Evolutionary conservation across 2,113 vertebrate species (phyloP), one percentile per base, ranked within the genome.

Genomic region (Sylvia atricapilla): DNA sequence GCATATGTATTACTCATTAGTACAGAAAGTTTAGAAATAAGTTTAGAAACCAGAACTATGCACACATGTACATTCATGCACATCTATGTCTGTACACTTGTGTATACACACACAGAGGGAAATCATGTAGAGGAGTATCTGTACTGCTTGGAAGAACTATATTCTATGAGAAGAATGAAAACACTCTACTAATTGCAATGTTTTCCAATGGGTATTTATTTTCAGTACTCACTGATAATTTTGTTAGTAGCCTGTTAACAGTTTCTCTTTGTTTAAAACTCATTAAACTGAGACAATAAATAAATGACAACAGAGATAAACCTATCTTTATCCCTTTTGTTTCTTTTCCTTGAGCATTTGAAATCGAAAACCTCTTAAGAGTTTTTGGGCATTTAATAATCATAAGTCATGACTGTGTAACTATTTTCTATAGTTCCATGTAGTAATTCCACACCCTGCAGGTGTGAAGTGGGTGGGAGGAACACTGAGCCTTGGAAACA

Each of bases 41-140:
- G 9, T 59, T 77, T 46, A 53, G 47, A n/a, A 87, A 69, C 13
- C 18, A 46, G 63, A 73, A 59, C 50, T 80, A 31, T 24, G 43
- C 33, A 31, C 18, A 23, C 11, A 4, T 5, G 28, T 20, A 41
- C 13, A 7, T 72, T 68, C 31, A 9, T 27, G 39, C 13, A 37
- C 9, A 28, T 28, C n/a, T 0, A 0, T 28, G 24, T n/a, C 22
- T 44, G 21, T 13, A 4, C 5, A 6, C 41, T 44, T 10, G 9
- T 9, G 7, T 3, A 17, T 17, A 37, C 20, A 30, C 30, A 41
- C 15, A 41, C 3, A 17, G 18, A 41, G 4, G 9, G 63, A 30
- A 74, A 55, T 20, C 30, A 31, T 16, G 21, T 13, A 25, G 50
- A 52, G 39, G 59, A 85, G 24, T 7, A 19, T 31, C 50, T 58